A percentile compares a stretch with the other conserved stretches of the same genome.
Evolutionary conservation across 2,113 vertebrate genomes (phyloP).

Genomic region (Xiphorhynchus elegans): DNA sequence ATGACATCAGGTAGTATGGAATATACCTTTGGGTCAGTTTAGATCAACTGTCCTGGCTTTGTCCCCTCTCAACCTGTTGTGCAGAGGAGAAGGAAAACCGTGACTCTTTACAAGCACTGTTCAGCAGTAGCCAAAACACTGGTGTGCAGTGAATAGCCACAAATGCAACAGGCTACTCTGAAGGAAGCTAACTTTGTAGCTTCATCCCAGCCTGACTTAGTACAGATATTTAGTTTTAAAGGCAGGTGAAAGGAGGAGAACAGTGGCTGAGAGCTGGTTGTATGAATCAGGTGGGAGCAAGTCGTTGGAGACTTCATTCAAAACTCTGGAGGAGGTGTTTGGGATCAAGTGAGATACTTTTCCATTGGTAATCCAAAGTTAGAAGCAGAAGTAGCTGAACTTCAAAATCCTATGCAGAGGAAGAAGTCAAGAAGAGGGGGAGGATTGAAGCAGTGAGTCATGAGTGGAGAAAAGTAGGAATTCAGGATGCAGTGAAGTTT

Average conservation of each 20-base stretch:
- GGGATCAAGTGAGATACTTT: neutral
- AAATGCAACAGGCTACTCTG: neutral
- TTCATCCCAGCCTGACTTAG: neutral
- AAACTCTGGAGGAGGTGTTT: neutral
- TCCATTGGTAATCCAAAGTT: neutral
- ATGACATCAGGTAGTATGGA: neutral
- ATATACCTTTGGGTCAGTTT: neutral
- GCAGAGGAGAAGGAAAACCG: neutral
- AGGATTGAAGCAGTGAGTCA: conserved; percentile 14
- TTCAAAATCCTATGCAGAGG: neutral
- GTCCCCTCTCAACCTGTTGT: neutral
- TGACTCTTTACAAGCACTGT: neutral
- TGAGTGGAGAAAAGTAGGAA: neutral
- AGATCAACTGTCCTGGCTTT: neutral
- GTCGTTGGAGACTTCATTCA: neutral
- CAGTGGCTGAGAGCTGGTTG: neutral
- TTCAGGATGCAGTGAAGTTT: neutral
- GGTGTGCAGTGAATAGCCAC: neutral
- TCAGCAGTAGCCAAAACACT: neutral
- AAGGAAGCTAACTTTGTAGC: neutral
- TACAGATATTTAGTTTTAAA: neutral
- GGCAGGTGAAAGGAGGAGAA: neutral
- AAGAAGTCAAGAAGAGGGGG: neutral
- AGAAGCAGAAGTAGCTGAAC: neutral
- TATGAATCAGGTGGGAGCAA: neutral